Conservation (phyloP, 2,113 vertebrate species). For the Canis aureus region DNA sequence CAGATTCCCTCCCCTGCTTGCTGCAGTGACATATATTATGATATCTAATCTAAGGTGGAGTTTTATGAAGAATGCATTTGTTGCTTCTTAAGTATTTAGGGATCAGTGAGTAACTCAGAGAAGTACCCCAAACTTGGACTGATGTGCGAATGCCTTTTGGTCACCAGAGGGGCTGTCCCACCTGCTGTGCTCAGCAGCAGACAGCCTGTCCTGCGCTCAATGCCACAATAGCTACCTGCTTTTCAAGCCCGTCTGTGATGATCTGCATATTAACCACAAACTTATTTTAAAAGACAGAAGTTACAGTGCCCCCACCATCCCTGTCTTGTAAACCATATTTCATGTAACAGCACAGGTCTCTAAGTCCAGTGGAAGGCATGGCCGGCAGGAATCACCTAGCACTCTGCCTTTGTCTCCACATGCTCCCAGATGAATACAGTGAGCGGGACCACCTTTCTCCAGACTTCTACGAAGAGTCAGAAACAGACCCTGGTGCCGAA, state of each 20-base stretch:
- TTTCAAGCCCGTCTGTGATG: accelerated
- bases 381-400: neutral
- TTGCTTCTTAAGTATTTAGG: neutral
- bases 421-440: slow-evolving; percentile 91
- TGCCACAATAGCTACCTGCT: neutral
- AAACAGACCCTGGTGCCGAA: slow-evolving; percentile 90
- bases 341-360: neutral
- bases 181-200: accelerated
- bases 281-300: neutral
- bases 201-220: neutral
- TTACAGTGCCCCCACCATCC: accelerated
- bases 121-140: too few relatives aligned
- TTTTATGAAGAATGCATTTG: neutral
- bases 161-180: accelerated
- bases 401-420: neutral
- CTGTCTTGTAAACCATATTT: neutral
- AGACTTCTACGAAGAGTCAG: slow-evolving; percentile 95
- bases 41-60: neutral
- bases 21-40: too few relatives aligned
- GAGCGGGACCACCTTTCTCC: slow-evolving; percentile 91
- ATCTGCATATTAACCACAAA: too few relatives aligned
- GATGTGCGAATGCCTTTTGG: accelerated
- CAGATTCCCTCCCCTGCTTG: too few relatives aligned
- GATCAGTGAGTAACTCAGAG: neutral
- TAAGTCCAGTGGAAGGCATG: neutral